Evolutionary conservation across 2,113 vertebrate species (phyloP), one percentile per base, ranked within the genome.

Genomic region (Ginglymostoma cirratum): DNA sequence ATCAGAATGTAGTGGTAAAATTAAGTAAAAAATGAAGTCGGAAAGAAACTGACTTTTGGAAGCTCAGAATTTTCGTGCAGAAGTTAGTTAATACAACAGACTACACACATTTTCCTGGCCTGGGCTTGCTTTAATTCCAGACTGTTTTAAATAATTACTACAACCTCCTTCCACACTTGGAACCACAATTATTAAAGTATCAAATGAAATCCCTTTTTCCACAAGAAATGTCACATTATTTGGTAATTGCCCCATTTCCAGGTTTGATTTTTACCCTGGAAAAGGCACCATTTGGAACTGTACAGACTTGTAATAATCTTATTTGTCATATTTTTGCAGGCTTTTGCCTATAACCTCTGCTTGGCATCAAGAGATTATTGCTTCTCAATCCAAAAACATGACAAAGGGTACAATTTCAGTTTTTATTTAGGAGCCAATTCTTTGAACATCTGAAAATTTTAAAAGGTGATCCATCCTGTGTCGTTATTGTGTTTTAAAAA

Each of bases 1-100:
- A 94, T 96, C 69, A 96, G 97, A 94, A 96, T 55, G 78, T n/a
- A 97, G 96, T 96, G 96, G 97, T 97, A 97, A 98, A 97, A 97
- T 69, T 96, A 96, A 97, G 96, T 96, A 96, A 97, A 96, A 69
- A 70, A 96, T 97, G 96, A 96, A 96, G 24, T 95, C 24, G 72
- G 45, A 34, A 52, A 30, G 30, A 52, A 66, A 27, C 89, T 67
- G 61, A n/a, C 23, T 93, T 65, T 93, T 23, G 89, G 66, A 66
- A 93, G 89, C 23, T 70, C 23, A 45, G 45, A 69, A 45, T 95
- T 95, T 95, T 52, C 24, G 67, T 95, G 67, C 30, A 19, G 52
- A 95, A 95, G 66, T 72, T 95, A 52, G 94, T 27, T 76, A 72
- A 95, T 95, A 69, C 48, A 95, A 95, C 42, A 95, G 69, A 45